Evolutionary conservation across 2,797 vertebrate genomes (phyloP), one percentile per base, ranked within the genome.

Genomic region (Onychomys arenicola): DNA sequence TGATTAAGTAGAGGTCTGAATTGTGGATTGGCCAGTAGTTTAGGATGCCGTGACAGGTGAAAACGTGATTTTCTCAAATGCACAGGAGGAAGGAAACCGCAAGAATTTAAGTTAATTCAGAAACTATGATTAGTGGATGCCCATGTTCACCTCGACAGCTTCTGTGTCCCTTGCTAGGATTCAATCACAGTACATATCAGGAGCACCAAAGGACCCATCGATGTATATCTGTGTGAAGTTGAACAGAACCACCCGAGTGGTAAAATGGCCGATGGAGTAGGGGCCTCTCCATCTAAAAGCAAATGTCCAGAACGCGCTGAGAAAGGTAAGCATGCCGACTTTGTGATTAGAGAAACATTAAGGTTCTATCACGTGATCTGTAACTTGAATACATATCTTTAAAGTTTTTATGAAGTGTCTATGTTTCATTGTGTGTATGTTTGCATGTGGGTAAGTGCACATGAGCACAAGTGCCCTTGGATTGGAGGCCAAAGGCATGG

Each of bases 161-260:
- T 73, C 0, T 40, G 27, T 94, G n/a, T 93, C 27, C 55, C 96
- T 97, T 94, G 69, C n/a, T 92, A 99, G 99, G 99, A 99, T 87
- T 98, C 97, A 17, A 99, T 99, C 98, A 98, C 99, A 95, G 98
- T 99, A n/a, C 99, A 99, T 1, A 98, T 99, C 92, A 99, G 99
- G 96, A 99, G 99, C 81, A 99, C 98, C 55, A 98, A 97, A 55
- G 99, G 99, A 19, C 99, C 99, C 55, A 99, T 99, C 86, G 98
- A 98, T 0, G 99, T 99, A 3, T 97, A 99, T 97, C 97, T 99
- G 0, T 99, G 99, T 87, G 99, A 99, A 16, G 97, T 99, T n/a
- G 98, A 98, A 49, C 97, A 98, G 92, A 91, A 93, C 23, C 97
- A 93, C 17, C 10, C 95, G 10, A 52, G 37, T 9, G 14, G 29